These are phyloP conservation scores for Heterodera filipjevi DNA, from an alignment of 2,888 invertebrate genomes.

Conservation along the genomic window DNA sequence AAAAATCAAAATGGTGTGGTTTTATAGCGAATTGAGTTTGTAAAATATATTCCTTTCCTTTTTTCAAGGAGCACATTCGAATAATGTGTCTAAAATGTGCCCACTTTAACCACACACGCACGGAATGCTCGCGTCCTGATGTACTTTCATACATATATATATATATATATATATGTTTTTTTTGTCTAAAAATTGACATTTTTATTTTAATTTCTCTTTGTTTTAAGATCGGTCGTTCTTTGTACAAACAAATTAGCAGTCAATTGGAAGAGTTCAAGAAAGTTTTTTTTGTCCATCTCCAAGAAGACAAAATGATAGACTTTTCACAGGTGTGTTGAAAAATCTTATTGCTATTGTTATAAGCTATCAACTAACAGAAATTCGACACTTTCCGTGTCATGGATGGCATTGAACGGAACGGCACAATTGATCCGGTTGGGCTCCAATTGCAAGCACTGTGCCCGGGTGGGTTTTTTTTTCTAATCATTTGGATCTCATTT, in stretches of 20 bases:
- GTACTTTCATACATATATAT: too few species aligned
- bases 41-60: neutral
- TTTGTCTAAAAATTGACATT: too few species aligned
- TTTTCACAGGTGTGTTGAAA: neutral
- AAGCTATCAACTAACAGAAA: constrained; percentile 7
- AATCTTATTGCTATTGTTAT: too few species aligned
- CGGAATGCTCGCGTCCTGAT: constrained; percentile 12
- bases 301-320: constrained; percentile 23
- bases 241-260: constrained; percentile 16
- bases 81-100: constrained; percentile 25
- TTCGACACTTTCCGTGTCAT: constrained; percentile 28
- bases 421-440: constrained; percentile 30
- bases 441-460: constrained; percentile 29
- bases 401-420: constrained; percentile 30
- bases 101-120: neutral
- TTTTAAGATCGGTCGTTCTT: neutral
- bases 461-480: neutral
- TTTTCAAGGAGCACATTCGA: constrained; percentile 30
- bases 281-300: constrained; percentile 34
- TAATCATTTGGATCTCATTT: neutral
- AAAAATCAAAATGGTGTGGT: constrained; percentile 26
- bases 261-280: constrained; percentile 30
- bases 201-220: too few species aligned
- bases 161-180: too few species aligned
- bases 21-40: too few species aligned